These are phyloP conservation scores for Aspiorhynchus laticeps DNA, from an alignment of 2,113 vertebrate species.

Conservation along the genomic window DNA sequence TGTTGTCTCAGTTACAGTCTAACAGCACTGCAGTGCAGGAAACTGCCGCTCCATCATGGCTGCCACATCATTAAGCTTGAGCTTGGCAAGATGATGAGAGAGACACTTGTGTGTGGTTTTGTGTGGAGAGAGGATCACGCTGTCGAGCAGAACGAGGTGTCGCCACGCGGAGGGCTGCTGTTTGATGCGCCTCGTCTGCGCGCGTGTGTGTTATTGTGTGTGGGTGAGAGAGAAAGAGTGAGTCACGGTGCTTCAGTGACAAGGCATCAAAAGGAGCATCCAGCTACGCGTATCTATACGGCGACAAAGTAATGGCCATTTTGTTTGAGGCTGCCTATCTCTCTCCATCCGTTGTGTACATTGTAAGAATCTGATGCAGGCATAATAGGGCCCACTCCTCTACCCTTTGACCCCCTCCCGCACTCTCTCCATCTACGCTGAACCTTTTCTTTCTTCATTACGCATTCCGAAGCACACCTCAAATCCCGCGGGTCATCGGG, in stretches of 20 bases:
- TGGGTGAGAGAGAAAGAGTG: conserved; percentile 15
- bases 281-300: conserved; percentile 11
- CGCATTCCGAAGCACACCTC: conserved; percentile 82
- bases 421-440: conserved; percentile 32
- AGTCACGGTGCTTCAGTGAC: conserved; percentile 29
- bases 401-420: conserved; percentile 46
- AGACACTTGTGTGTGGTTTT: conserved; percentile 45
- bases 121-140: conserved; percentile 39
- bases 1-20: conserved; percentile 20
- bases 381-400: conserved; percentile 11
- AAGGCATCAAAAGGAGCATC: conserved; percentile 33
- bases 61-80: conserved; percentile 55
- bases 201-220: background rate
- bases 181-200: conserved; percentile 21
- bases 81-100: conserved; percentile 54
- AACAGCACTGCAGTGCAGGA: conserved; percentile 46
- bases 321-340: conserved; percentile 29
- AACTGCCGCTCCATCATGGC: conserved; percentile 53
- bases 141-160: conserved; percentile 40
- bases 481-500: conserved; percentile 76
- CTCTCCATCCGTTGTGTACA: conserved; percentile 22
- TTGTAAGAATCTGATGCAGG: conserved; percentile 20
- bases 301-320: conserved; percentile 34
- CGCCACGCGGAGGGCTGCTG: conserved; percentile 26
- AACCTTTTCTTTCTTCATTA: conserved; percentile 72